phyloP scores from a whole-genome alignment of 2,888 invertebrate species.

The Drosophila kuntzei region DNA sequence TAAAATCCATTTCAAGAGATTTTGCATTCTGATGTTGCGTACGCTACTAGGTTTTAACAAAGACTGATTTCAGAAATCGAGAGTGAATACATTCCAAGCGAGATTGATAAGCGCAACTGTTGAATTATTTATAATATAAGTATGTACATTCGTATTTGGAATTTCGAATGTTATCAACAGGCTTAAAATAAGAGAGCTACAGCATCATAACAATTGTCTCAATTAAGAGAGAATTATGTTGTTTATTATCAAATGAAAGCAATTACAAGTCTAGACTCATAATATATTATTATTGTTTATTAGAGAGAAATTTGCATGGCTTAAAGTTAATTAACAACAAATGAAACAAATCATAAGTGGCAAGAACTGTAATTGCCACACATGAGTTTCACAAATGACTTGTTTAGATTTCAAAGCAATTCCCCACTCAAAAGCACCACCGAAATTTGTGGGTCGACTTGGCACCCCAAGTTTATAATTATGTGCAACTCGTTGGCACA shows the following conservation, averaged over 20 bases:
- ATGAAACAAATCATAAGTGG: constrained; percentile 24
- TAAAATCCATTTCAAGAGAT: constrained; percentile 3
- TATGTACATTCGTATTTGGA: neutral
- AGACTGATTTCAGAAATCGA: constrained; percentile 2
- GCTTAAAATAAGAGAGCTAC: neutral
- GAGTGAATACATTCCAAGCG: neutral
- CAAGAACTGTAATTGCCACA: constrained; percentile 19
- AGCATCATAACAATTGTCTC: neutral
- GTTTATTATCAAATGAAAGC: constrained; percentile 10
- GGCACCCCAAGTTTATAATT: constrained; percentile 71
- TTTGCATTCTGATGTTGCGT: neutral
- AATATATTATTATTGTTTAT: constrained; percentile 2
- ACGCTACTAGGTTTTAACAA: neutral
- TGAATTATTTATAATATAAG: neutral
- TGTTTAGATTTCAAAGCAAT: constrained; percentile 35
- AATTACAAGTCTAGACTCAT: constrained; percentile 17
- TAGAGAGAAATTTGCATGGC: constrained; percentile 1
- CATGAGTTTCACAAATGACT: constrained; percentile 19
- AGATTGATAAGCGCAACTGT: constrained; percentile 4
- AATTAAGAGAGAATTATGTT: neutral
- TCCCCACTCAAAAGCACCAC: constrained; percentile 17
- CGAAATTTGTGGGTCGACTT: constrained; percentile 20
- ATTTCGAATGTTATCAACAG: neutral
- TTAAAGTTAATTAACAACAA: constrained; percentile 34
- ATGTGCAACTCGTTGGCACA: constrained; percentile 50